These are phyloP conservation scores for Tryphoninae sp. DNA, from an alignment of 2,888 invertebrate genomes.

Conservation along the genomic window DNA sequence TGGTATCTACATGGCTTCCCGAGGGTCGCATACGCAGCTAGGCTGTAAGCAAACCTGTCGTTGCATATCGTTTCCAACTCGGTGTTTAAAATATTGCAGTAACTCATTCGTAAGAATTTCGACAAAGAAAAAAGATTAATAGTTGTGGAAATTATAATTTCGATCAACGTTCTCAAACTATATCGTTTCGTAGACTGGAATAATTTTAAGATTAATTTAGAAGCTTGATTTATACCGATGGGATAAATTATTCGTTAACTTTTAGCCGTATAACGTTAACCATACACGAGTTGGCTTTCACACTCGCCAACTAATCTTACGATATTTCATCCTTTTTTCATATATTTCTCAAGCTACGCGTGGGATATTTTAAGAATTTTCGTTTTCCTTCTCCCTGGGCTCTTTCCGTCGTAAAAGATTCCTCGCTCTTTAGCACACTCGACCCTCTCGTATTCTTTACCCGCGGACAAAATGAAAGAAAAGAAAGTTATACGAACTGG, in stretches of 20 bases:
- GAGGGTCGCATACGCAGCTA: constrained; percentile 9
- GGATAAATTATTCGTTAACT: not conserved
- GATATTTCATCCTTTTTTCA: not conserved
- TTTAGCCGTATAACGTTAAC: not conserved
- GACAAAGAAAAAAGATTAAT: too few species aligned
- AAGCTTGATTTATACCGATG: not conserved
- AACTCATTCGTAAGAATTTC: not conserved
- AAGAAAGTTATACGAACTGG: constrained; percentile 22
- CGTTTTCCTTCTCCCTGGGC: not conserved
- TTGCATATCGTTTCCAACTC: not conserved
- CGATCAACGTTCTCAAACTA: too few species aligned
- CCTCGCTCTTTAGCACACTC: constrained; percentile 27
- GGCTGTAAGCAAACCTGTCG: not conserved
- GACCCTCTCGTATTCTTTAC: constrained; percentile 32
- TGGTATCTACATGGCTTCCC: constrained; percentile 46
- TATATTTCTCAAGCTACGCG: not conserved
- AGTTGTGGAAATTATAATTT: too few species aligned
- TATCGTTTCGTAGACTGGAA: too few species aligned
- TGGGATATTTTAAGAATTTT: not conserved
- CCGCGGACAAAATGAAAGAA: constrained; percentile 5
- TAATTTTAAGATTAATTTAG: too few species aligned
- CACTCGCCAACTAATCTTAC: not conserved
- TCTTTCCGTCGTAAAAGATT: constrained; percentile 2
- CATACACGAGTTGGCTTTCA: not conserved
- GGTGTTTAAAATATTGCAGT: not conserved